Conservation (phyloP, 2,797 vertebrate species). For the Cossypha polioptera region DNA sequence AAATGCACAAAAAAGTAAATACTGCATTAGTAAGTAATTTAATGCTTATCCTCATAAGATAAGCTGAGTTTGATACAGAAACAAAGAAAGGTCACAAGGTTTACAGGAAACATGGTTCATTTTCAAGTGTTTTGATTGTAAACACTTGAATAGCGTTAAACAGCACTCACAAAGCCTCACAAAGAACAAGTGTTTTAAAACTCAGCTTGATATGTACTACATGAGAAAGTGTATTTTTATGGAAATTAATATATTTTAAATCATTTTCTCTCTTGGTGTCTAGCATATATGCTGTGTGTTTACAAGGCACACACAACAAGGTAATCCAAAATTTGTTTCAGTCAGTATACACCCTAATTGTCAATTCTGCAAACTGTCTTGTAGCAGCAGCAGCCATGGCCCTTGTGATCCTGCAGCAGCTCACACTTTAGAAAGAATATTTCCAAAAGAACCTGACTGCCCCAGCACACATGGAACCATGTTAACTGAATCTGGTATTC, state of each 20-base stretch:
- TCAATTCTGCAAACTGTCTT: neutral
- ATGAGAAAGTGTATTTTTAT: neutral
- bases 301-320: neutral
- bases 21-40: neutral
- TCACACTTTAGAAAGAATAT: neutral
- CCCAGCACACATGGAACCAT: neutral
- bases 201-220: neutral
- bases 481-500: neutral
- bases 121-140: neutral
- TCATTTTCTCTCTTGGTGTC: neutral
- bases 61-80: neutral
- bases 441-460: neutral
- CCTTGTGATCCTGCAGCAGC: neutral
- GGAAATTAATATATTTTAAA: neutral
- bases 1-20: neutral
- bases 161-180: neutral
- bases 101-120: neutral
- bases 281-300: neutral
- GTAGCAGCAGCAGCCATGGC: neutral
- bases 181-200: neutral
- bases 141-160: neutral
- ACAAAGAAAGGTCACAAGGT: conserved; percentile 5
- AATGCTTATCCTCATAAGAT: neutral
- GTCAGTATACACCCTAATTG: neutral
- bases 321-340: neutral